Base-by-base conservation (phyloP, 2,797 vertebrate genomes). In the Poecilia velifera region DNA sequence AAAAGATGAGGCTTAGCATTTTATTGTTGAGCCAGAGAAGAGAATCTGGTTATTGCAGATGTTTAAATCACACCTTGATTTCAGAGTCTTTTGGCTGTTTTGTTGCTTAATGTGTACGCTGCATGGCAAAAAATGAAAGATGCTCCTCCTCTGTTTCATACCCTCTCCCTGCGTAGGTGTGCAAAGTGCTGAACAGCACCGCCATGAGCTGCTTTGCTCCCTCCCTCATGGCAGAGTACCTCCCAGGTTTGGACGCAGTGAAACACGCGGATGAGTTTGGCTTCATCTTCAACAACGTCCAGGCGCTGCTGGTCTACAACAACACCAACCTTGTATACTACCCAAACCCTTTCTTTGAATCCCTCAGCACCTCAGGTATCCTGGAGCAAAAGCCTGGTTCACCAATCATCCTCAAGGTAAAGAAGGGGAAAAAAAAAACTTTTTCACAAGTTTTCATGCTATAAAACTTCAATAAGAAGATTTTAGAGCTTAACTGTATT, bases 271-370 rank as follows among this genome's bases (percentile, higher is more conserved):
- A 99, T 0, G 98, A 99, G 94, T 97, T 99, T 3, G 98, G 98
- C 1, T 99, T 99, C 77, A 96, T 99, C 93, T 99, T 99, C 87
- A 99, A 99, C 96, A 99, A 99, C 3, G 98, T 99, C 53, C 98
- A 98, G 89, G 95, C 97, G 6, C 94, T 99, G 87, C 95, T 98
- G 75, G 94, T 98, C 89, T 99, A 97, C 95, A 99, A 99, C 3
- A 98, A 98, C 95, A 99, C 98, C 88, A 98, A 97, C 93, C 98
- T 99, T 89, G 95, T 98, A 79, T 99, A 98, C 93, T 99, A 99
- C 87, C 98, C 98, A 20, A 98, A 99, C 91, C 98, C 98, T 0
- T 97, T 96, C 8, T 99, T 99, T 5, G 98, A 99, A 34, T 96
- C 97, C 0, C 96, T 99, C 77, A 99, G 98, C 93, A 88, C 95